phyloP scores from a whole-genome alignment of 2,113 vertebrate genomes.

The Hystrix brachyura region DNA sequence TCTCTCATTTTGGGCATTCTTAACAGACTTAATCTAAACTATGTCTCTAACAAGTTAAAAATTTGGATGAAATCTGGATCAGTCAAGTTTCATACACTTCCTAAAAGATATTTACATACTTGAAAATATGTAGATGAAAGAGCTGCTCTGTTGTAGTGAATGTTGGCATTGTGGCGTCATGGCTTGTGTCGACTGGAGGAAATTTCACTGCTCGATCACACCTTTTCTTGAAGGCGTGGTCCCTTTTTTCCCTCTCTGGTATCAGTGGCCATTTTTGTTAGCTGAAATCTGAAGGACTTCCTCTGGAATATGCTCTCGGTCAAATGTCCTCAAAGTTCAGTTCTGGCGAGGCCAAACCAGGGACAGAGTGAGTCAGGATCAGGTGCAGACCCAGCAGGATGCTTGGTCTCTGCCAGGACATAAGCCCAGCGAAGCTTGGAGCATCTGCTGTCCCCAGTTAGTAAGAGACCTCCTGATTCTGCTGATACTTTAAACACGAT shows the following conservation, averaged over 20 bases:
- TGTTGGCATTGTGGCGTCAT: not conserved
- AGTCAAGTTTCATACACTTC: not conserved
- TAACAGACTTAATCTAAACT: not conserved
- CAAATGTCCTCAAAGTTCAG: slow-evolving; percentile 9
- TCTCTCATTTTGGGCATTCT: not conserved
- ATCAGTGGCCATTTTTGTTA: not conserved
- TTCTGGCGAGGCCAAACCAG: not conserved
- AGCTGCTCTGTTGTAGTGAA: not conserved
- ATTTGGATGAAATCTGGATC: not conserved
- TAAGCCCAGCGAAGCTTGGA: not conserved
- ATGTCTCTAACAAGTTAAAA: not conserved
- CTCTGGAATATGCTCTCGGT: not conserved
- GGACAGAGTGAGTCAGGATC: not conserved
- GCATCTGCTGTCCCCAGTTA: not conserved
- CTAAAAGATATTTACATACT: not conserved
- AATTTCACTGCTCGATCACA: not conserved
- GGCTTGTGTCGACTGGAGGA: not conserved
- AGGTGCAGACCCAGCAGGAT: not conserved
- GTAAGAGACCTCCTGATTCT: not conserved
- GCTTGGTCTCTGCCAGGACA: not conserved
- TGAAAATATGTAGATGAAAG: not conserved
- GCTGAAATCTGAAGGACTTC: not conserved
- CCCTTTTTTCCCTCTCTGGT: not conserved
- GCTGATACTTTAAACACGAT: slow-evolving; percentile 4
- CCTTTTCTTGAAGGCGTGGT: not conserved